Conservation (phyloP, 2,797 vertebrate species). For the Artibeus lituratus region DNA sequence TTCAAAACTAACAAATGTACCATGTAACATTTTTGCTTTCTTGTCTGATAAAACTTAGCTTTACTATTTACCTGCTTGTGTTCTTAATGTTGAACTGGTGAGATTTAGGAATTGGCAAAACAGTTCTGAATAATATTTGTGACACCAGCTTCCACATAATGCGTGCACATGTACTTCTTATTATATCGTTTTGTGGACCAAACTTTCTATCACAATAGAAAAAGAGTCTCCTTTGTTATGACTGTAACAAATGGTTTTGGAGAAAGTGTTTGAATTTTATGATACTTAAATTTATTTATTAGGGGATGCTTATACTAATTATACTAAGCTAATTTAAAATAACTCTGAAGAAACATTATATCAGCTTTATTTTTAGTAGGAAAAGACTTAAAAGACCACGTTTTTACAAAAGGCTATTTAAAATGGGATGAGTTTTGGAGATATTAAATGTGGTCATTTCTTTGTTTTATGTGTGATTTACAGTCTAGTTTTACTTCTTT, state of each 20-base stretch:
- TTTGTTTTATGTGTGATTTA: neutral
- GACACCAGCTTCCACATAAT: neutral
- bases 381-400: neutral
- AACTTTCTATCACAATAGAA: neutral
- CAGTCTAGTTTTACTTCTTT: conserved; percentile 29
- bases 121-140: neutral
- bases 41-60: neutral
- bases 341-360: neutral
- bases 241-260: neutral
- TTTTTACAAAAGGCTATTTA: neutral
- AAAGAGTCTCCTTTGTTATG: neutral
- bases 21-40: neutral
- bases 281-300: neutral
- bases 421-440: neutral
- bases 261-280: neutral
- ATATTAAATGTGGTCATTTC: neutral
- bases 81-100: neutral
- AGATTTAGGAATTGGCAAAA: neutral
- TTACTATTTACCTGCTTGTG: neutral
- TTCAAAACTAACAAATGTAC: neutral
- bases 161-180: neutral
- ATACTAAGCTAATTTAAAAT: neutral
- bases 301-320: neutral
- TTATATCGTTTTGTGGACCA: neutral
- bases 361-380: neutral